phyloP scores from a whole-genome alignment of 2,888 invertebrate species.

The Sclerodermus sp. region DNA sequence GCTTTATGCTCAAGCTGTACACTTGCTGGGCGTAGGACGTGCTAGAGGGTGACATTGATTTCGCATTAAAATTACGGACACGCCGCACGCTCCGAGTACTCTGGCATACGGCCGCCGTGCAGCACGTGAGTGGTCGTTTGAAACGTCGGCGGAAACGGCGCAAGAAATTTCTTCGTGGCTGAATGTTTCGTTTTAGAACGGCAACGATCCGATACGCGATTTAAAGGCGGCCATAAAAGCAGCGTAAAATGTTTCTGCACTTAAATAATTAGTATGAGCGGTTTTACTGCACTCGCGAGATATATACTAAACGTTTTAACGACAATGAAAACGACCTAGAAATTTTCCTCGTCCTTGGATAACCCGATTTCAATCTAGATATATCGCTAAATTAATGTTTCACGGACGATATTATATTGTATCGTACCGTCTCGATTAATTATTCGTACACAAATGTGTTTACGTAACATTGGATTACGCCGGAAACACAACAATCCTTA shows the following conservation, averaged over 20 bases:
- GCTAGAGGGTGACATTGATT: constrained; percentile 28
- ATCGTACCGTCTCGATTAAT: too few species aligned
- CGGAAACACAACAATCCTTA: too few species aligned
- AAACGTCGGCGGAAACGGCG: not conserved
- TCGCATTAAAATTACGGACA: constrained; percentile 26
- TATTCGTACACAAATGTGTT: too few species aligned
- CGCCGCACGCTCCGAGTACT: not conserved
- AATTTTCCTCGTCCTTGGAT: too few species aligned
- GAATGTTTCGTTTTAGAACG: not conserved
- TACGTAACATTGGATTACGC: too few species aligned
- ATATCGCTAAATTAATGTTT: too few species aligned
- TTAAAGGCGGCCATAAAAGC: not conserved
- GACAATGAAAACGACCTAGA: constrained; percentile 25
- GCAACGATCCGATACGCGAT: not conserved
- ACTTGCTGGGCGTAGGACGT: constrained; percentile 1
- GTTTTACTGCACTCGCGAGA: not conserved
- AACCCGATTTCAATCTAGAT: too few species aligned
- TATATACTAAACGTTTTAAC: constrained; percentile 16
- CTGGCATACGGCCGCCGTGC: not conserved
- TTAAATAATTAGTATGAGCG: not conserved
- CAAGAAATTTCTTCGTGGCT: not conserved
- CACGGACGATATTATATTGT: too few species aligned
- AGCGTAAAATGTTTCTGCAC: not conserved
- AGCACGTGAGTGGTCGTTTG: not conserved
- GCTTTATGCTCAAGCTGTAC: constrained; percentile 1